A percentile compares a stretch with the other conserved stretches of the same genome.
These are phyloP conservation scores for Pemphredon lugubris DNA, from an alignment of 2,888 invertebrate species.

Conservation along the genomic window DNA sequence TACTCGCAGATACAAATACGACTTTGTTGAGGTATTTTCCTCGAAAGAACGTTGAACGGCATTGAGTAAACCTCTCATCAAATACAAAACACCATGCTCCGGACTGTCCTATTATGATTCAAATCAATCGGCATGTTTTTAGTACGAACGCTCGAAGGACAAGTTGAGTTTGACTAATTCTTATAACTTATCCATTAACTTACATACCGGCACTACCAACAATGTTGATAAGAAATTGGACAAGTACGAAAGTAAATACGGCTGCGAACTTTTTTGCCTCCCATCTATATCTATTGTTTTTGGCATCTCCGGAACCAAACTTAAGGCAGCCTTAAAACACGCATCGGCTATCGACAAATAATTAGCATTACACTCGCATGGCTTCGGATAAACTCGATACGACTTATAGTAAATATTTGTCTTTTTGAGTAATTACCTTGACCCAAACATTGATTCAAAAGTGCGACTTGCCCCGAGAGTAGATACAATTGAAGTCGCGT, in stretches of 20 bases:
- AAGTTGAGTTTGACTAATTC: conserved; percentile 1
- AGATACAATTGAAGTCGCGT: conserved; percentile 92
- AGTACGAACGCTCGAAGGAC: neutral
- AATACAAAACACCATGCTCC: conserved; percentile 92
- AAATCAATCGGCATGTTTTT: neutral
- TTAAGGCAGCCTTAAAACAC: conserved; percentile 94
- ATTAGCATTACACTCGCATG: too few species aligned
- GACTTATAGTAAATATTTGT: too few species aligned
- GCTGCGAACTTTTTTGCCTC: conserved; percentile 88
- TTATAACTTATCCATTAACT: neutral
- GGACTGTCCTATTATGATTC: conserved; percentile 88
- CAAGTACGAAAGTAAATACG: conserved; percentile 86
- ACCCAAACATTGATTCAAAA: conserved; percentile 94
- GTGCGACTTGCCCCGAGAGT: conserved; percentile 92
- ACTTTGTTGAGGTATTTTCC: conserved; percentile 85
- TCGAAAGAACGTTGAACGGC: conserved; percentile 89
- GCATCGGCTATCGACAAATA: conserved; percentile 95
- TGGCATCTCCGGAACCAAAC: conserved; percentile 90
- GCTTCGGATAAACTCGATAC: too few species aligned
- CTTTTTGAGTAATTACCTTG: conserved; percentile 85
- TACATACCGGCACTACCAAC: conserved; percentile 89
- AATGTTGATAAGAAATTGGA: conserved; percentile 92
- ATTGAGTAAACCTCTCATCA: conserved; percentile 91
- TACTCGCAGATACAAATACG: conserved; percentile 87
- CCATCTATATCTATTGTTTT: conserved; percentile 87